A percentile compares a stretch with the other conserved stretches of the same genome.
Conservation (phyloP, 2,113 vertebrate genomes). For the Glaucidium brasilianum region DNA sequence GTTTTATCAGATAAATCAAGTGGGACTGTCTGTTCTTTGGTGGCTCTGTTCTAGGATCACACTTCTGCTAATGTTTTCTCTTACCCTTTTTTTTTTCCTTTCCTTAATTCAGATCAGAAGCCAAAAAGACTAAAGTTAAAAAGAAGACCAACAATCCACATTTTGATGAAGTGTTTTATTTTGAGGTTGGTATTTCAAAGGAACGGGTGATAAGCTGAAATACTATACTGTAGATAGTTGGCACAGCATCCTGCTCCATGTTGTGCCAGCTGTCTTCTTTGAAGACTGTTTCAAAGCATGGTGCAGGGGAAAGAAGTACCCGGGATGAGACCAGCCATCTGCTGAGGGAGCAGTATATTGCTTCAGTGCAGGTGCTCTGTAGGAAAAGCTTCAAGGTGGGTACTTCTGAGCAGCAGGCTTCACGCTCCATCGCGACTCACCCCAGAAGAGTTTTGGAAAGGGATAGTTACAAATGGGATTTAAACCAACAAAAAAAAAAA, state of each 20-base stretch:
- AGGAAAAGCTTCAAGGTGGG: not conserved
- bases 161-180: slow-evolving; percentile 98
- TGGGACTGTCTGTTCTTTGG: not conserved
- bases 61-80: not conserved
- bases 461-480: not conserved
- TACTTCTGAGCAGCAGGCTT: not conserved
- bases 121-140: slow-evolving; percentile 97
- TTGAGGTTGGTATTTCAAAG: slow-evolving; percentile 85
- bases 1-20: slow-evolving; percentile 34
- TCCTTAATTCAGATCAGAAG: slow-evolving; percentile 83
- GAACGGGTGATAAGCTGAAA: slow-evolving; percentile 30
- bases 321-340: not conserved
- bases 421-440: not conserved
- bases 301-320: not conserved
- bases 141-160: slow-evolving; percentile 98
- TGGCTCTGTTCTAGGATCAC: not conserved
- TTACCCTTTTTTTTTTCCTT: not conserved
- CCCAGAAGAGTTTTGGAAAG: not conserved
- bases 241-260: not conserved
- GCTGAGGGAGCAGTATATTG: not conserved
- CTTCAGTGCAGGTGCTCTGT: not conserved
- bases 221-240: not conserved
- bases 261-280: slow-evolving; percentile 30
- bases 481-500: not conserved
- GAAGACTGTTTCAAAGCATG: slow-evolving; percentile 23